A percentile compares a stretch with the other conserved stretches of the same genome.
Conservation (phyloP, 2,888 invertebrate genomes). For the Dynastes tityus region DNA sequence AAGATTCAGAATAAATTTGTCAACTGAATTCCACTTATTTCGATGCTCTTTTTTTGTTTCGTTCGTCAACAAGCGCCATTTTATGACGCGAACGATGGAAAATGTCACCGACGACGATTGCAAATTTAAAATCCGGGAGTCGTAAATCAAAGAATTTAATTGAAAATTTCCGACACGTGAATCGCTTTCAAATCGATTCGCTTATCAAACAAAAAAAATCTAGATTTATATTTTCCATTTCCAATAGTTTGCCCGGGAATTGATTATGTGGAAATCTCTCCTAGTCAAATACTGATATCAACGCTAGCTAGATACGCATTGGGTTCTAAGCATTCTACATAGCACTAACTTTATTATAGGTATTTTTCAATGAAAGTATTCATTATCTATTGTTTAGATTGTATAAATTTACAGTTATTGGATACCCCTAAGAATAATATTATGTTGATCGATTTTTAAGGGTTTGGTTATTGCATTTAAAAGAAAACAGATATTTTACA, state of each 20-base stretch:
- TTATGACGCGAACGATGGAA: neutral
- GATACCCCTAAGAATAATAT: too few relatives aligned
- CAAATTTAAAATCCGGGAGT: constrained; percentile 23
- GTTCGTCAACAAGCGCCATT: neutral
- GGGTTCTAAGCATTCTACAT: too few relatives aligned
- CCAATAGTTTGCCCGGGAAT: neutral
- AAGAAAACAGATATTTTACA: too few relatives aligned
- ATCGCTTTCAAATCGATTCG: constrained; percentile 30
- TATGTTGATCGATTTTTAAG: too few relatives aligned
- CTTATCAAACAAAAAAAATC: constrained; percentile 12
- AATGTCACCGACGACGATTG: constrained; percentile 8
- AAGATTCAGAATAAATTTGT: too few relatives aligned
- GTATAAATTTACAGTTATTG: too few relatives aligned
- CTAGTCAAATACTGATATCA: too few relatives aligned
- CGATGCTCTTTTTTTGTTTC: neutral
- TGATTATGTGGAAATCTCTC: neutral
- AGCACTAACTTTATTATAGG: too few relatives aligned
- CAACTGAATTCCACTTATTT: neutral
- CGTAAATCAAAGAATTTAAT: constrained; percentile 39
- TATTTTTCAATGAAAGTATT: too few relatives aligned
- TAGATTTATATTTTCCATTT: constrained; percentile 39
- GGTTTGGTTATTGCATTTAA: too few relatives aligned
- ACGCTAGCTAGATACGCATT: too few relatives aligned
- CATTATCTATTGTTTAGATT: too few relatives aligned
- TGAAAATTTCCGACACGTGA: constrained; percentile 40